phyloP scores from a whole-genome alignment of 2,888 invertebrate genomes.

The Campoplex capitator region DNA sequence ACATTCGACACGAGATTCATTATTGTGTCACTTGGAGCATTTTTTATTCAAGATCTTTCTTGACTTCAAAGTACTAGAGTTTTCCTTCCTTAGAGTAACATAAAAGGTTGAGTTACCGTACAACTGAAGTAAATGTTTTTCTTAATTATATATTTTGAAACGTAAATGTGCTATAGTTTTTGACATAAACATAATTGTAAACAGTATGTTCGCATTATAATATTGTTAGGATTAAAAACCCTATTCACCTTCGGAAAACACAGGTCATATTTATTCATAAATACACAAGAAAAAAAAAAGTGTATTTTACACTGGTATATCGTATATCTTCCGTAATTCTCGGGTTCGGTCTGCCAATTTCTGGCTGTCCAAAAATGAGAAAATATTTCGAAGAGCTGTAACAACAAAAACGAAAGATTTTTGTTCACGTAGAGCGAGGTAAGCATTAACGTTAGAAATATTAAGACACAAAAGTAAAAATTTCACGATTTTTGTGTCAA shows the following conservation, averaged over 20 bases:
- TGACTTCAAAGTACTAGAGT: too few relatives aligned
- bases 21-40: too few relatives aligned
- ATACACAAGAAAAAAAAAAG: background rate
- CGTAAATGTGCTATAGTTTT: background rate
- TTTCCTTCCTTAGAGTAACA: too few relatives aligned
- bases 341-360: background rate
- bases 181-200: background rate
- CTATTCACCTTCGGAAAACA: background rate
- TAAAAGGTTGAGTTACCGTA: too few relatives aligned
- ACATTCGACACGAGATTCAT: too few relatives aligned
- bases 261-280: background rate
- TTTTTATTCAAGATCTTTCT: too few relatives aligned
- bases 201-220: background rate
- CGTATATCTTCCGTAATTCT: constrained; percentile 36
- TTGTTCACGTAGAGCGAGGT: background rate
- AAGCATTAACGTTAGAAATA: background rate
- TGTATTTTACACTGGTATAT: constrained; percentile 11
- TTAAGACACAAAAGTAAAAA: background rate
- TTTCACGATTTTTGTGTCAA: too few relatives aligned
- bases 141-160: background rate
- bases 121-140: background rate
- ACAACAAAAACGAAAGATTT: constrained; percentile 6
- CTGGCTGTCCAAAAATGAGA: constrained; percentile 41
- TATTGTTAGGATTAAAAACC: background rate
- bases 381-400: constrained; percentile 47